phyloP scores from a whole-genome alignment of 2,113 vertebrate species.

The Malurus alboscapulatus region DNA sequence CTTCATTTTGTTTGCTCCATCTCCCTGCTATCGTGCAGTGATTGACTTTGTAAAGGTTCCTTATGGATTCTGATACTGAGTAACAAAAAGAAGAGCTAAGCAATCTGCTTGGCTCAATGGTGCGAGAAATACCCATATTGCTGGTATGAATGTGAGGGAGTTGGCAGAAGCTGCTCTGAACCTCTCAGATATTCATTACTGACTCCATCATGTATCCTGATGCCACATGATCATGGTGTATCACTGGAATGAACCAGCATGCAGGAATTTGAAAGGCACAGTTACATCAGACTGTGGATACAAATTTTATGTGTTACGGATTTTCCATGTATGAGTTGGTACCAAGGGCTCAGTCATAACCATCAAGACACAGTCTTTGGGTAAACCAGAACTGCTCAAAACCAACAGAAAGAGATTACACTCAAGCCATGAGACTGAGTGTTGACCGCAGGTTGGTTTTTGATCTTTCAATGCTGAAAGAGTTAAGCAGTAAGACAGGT shows the following conservation, averaged over 20 bases:
- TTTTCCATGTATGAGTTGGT: neutral
- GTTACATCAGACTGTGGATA: neutral
- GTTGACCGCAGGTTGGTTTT: neutral
- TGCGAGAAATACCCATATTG: neutral
- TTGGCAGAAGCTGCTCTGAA: neutral
- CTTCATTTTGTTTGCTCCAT: neutral
- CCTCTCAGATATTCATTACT: neutral
- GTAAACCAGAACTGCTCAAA: neutral
- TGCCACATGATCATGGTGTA: too few relatives aligned
- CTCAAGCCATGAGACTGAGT: neutral
- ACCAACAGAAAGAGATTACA: neutral
- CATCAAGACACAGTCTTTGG: neutral
- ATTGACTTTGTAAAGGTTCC: neutral
- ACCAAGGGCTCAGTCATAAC: neutral
- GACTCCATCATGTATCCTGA: neutral
- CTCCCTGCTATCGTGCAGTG: neutral
- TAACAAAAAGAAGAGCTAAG: neutral
- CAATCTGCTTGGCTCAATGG: neutral
- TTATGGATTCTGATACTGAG: neutral
- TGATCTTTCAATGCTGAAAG: neutral
- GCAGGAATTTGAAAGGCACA: neutral
- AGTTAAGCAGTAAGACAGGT: neutral
- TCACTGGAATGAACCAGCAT: neutral
- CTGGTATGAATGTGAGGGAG: neutral
- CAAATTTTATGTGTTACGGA: neutral